Evolutionary conservation across 2,888 invertebrate genomes (phyloP), one percentile per base, ranked within the genome.

Genomic region (Tortrix viridana): DNA sequence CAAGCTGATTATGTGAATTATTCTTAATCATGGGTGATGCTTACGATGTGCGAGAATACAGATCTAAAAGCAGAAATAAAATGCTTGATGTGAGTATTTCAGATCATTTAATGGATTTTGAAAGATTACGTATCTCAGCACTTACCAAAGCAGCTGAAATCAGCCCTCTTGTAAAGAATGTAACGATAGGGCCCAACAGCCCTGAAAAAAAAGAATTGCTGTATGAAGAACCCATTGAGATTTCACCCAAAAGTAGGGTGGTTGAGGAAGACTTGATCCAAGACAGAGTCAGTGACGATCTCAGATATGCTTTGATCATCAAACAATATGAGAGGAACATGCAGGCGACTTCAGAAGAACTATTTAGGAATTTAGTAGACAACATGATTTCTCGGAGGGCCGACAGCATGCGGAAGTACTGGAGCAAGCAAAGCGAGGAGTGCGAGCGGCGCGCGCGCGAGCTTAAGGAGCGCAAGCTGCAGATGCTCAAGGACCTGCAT

Each of bases 131-230:
- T 71, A 84, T 94, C 64, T 93, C 94, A 3, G 94, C 94, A 5
- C 77, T 95, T 22, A 90, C 88, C 41, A 95, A 94, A 77, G 93
- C 93, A 3, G 92, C 90, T 18, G 84, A 86, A 73, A 89, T 94
- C 23, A 93, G 93, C 65, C 87, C 89, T 2, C 74, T 80, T 38
- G 82, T 94, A 1, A 88, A 88, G 67, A 88, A 92, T 79, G 92
- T 92, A 1, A 94, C 94, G 0, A 89, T 93, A 60, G 93, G 93
- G 1, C 93, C 93, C 1, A 83, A 82, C 14, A 83, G 78, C 56
- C 77, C 79, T 9, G 38, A 67, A 12, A 73, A 75, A 19, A 74
- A 85, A 58, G 72, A 72, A 37, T 67, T 70, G 16, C 59, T 68
- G 37, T 69, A 68, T 16, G 75, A 80, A 62, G 74, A 78, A 60